A percentile compares a stretch with the other conserved stretches of the same genome.
These are phyloP conservation scores for Sesamia nonagrioides DNA, from an alignment of 1,140 invertebrate genomes.

Conservation along the genomic window DNA sequence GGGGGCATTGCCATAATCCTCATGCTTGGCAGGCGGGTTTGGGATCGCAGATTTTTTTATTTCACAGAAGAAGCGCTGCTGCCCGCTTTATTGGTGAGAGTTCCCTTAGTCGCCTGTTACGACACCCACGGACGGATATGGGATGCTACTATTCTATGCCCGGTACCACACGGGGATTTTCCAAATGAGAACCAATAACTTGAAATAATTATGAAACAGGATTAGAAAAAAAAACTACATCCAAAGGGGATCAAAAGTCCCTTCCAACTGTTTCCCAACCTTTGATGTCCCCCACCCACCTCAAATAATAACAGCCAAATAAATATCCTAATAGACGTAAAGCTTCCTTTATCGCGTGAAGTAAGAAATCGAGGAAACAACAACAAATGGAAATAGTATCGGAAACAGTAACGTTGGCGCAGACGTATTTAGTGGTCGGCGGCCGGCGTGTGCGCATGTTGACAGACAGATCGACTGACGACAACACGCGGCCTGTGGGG, in stretches of 20 bases:
- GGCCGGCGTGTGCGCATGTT: slow-evolving; percentile 56
- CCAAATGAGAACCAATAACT: not conserved
- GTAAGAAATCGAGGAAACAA: slow-evolving; percentile 57
- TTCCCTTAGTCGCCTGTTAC: too few relatives aligned
- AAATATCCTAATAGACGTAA: slow-evolving; percentile 42
- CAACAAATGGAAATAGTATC: slow-evolving; percentile 76
- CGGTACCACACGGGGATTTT: too few relatives aligned
- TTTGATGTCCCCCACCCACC: slow-evolving; percentile 17
- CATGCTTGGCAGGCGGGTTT: too few relatives aligned
- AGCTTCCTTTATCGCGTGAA: slow-evolving; percentile 42
- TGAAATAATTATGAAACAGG: not conserved
- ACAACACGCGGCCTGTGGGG: slow-evolving; percentile 51
- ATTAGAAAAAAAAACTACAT: not conserved
- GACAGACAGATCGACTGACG: slow-evolving; percentile 77
- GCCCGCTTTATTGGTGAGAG: too few relatives aligned
- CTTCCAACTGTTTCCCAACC: not conserved
- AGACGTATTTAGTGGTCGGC: slow-evolving; percentile 77
- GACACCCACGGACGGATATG: too few relatives aligned
- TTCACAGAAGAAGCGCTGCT: too few relatives aligned
- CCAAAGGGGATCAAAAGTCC: slow-evolving; percentile 25
- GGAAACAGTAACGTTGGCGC: slow-evolving; percentile 75
- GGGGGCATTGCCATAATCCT: too few relatives aligned
- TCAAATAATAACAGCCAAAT: slow-evolving; percentile 35
- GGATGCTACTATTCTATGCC: too few relatives aligned
- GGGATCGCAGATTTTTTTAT: too few relatives aligned